Conservation (phyloP, 2,113 vertebrate species). For the Baryphthengus martii region DNA sequence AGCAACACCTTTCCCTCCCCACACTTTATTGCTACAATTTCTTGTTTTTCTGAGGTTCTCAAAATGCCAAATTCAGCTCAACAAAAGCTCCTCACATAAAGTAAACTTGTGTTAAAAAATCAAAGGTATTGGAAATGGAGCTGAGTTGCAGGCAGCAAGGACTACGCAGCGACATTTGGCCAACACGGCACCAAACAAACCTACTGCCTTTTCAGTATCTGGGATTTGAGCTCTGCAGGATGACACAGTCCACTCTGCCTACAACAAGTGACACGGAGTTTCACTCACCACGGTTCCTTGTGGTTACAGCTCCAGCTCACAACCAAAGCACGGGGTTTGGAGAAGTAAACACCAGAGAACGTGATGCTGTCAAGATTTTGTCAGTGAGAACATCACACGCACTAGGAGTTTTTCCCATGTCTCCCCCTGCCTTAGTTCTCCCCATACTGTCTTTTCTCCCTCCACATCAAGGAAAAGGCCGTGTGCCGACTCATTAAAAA, state of each 20-base stretch:
- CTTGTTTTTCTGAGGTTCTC: not conserved
- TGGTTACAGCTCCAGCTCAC: not conserved
- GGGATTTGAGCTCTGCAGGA: not conserved
- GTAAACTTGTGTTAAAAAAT: not conserved
- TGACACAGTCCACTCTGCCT: not conserved
- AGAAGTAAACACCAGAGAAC: not conserved
- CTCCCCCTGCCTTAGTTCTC: not conserved
- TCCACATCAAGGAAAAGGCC: constrained; percentile 31
- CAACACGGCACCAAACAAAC: not conserved
- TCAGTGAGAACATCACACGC: not conserved
- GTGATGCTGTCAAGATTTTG: not conserved
- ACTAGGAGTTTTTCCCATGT: not conserved
- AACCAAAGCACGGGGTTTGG: not conserved
- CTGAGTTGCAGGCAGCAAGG: not conserved
- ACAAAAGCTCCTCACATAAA: not conserved
- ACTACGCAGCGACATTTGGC: not conserved
- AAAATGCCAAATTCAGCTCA: not conserved
- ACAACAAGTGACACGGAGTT: not conserved
- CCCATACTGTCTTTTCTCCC: not conserved
- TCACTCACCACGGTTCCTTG: not conserved
- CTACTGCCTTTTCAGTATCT: not conserved
- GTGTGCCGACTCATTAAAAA: constrained; percentile 46
- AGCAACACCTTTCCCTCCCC: not conserved
- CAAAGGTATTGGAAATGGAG: not conserved
- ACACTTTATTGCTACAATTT: not conserved